Evolutionary conservation across 2,113 vertebrate genomes (phyloP), one percentile per base, ranked within the genome.

Genomic region (Alouatta palliata): DNA sequence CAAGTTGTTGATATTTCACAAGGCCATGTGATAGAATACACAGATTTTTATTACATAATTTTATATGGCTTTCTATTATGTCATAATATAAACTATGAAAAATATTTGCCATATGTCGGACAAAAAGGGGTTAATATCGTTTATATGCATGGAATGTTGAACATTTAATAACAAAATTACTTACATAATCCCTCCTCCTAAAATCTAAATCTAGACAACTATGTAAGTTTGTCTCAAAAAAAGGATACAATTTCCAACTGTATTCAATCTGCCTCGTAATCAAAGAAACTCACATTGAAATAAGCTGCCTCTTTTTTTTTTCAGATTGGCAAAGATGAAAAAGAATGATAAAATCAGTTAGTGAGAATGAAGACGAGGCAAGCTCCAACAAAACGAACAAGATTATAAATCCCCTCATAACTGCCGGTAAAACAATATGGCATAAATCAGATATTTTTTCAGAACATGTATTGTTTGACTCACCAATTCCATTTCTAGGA

Each of bases 111-210:
- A 81, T 49, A 61, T 61, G 30, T 56, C 25, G 54, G 52, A 68
- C 25, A 47, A 93, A 90, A 96, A 73, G 21, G 35, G 40, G 49
- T 87, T 90, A 79, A 73, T 43, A 87, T n/a, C 80, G n/a, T 90
- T 96, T 94, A 56, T 37, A 47, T 70, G 68, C 58, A 58, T 11
- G 21, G 27, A 89, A 91, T 83, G 75, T 37, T 86, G 91, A n/a
- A 70, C 70, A 90, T 86, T 89, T 40, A 91, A 86, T 81, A 76
- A 85, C 87, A 93, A 76, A 89, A 82, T 81, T 85, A 71, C 27
- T 81, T 85, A 71, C 27, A 20, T 16, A 40, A 61, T 90, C 40
- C 66, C 14, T 12, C 45, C 8, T 94, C 54, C 70, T 17, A 30
- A 86, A 89, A 83, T 86, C 45, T 73, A 68, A 91, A 91, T 94